Base-by-base conservation (phyloP, 1,140 invertebrate species). In the Steinernema feltiae region DNA sequence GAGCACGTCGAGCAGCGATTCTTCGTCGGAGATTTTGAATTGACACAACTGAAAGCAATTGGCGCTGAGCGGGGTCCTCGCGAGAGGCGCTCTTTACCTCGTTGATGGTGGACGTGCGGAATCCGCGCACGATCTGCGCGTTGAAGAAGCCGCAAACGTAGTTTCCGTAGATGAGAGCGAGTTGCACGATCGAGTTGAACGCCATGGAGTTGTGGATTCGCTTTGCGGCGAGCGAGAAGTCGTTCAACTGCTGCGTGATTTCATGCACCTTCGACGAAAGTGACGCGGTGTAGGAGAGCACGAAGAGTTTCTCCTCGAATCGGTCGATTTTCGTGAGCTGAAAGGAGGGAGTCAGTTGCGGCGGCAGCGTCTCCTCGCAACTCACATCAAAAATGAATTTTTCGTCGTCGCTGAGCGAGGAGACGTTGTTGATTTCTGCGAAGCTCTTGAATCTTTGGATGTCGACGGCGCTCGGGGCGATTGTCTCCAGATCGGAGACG, bases 261-360 rank as follows among this genome's bases (percentile, higher is more conserved):
- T 76, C 48, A 12, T 76, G 69, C 2, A 70, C 69, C n/a, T 72
- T 71, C 21, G 32, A n/a, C 7, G 72, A 32, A 30, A 74, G 73
- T 15, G 46, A 32, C 29, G 53, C 24, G 72, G 77, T 74, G 69
- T 79, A 76, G n/a, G 32, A 32, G 71, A 79, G 71, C 0, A 73
- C 70, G 31, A 53, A 81, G 35, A 79, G 29, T 32, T 78, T 78
- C 72, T 79, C 78, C 41, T 79, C 78, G 29, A 79, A 63, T 7
- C 71, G 76, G 35, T 78, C 71, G 7, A 79, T 71, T 0, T 78
- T 73, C 15, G 78, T 35, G 0, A 79, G 70, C 76, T 77, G 69
- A 24, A 46, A 46, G 24, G 48, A 75, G 53, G 21, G 46, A 32
- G 7, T 18, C 35, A 41, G 35, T 41, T 7, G 18, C 7, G 7